These are phyloP conservation scores for Bradypus variegatus DNA, from an alignment of 2,797 vertebrate species.

Conservation along the genomic window DNA sequence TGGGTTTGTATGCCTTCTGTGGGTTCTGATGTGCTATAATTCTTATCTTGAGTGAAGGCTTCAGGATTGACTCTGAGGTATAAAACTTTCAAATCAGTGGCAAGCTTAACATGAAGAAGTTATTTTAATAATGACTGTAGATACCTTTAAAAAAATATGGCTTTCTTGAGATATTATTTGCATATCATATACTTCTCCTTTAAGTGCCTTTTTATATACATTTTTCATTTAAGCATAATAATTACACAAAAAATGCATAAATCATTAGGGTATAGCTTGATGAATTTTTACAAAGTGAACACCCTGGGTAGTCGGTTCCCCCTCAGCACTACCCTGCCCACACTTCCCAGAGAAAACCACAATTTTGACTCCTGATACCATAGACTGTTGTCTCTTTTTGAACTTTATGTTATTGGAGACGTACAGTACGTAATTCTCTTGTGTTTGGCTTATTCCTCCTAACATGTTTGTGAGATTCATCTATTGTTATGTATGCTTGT, in stretches of 20 bases:
- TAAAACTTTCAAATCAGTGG: background rate
- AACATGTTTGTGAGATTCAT: background rate
- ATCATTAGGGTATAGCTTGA: background rate
- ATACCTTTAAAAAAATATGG: background rate
- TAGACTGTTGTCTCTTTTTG: background rate
- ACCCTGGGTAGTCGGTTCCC: background rate
- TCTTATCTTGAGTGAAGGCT: background rate
- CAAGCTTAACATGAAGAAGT: background rate
- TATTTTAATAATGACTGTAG: background rate
- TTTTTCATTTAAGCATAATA: background rate
- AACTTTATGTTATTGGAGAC: background rate
- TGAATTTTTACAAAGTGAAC: slow-evolving; percentile 18
- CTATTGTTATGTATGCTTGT: background rate
- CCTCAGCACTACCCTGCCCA: background rate
- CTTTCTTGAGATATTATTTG: background rate
- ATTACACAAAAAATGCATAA: background rate
- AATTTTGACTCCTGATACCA: background rate
- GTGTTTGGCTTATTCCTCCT: background rate
- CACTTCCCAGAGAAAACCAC: background rate
- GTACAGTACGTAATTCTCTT: background rate
- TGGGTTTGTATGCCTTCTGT: background rate
- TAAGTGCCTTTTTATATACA: background rate
- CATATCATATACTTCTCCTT: background rate
- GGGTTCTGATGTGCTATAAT: background rate
- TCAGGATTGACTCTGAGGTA: background rate